phyloP scores from a whole-genome alignment of 1,140 invertebrate species.

The Colletes latitarsis region DNA sequence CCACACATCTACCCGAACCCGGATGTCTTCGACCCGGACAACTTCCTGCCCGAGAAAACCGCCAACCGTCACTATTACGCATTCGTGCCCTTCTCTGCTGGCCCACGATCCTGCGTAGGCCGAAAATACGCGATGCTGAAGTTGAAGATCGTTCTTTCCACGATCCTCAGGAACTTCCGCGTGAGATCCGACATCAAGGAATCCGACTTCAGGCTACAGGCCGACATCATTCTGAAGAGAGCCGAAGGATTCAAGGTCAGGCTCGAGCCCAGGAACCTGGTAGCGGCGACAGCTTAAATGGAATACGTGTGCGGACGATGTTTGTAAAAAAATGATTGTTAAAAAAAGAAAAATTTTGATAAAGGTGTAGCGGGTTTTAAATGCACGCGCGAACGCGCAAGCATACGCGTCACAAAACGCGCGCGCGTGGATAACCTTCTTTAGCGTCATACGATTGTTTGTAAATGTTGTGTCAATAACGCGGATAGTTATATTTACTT shows the following conservation, averaged over 20 bases:
- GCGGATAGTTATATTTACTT: constrained; percentile 57
- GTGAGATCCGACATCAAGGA: constrained; percentile 86
- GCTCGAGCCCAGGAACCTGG: constrained; percentile 84
- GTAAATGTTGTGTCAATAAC: constrained; percentile 59
- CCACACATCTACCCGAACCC: constrained; percentile 88
- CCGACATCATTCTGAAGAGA: constrained; percentile 91
- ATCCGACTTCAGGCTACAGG: constrained; percentile 88
- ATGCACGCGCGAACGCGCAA: not conserved
- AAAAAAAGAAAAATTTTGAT: not conserved
- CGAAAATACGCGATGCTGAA: constrained; percentile 95
- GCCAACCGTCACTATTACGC: constrained; percentile 90
- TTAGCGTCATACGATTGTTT: constrained; percentile 16
- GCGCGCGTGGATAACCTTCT: not conserved
- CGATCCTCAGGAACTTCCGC: constrained; percentile 91
- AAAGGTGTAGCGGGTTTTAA: not conserved
- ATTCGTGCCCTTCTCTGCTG: constrained; percentile 93
- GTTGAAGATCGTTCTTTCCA: constrained; percentile 92
- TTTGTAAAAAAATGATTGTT: not conserved
- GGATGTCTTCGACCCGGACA: constrained; percentile 90
- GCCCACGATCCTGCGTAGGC: constrained; percentile 92
- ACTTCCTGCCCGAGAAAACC: constrained; percentile 90
- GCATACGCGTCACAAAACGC: no score
- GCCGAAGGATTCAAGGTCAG: constrained; percentile 88
- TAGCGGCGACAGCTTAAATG: constrained; percentile 68
- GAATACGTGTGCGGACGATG: no score